Conservation (phyloP, 2,797 vertebrate genomes). For the Gastrophryne carolinensis region DNA sequence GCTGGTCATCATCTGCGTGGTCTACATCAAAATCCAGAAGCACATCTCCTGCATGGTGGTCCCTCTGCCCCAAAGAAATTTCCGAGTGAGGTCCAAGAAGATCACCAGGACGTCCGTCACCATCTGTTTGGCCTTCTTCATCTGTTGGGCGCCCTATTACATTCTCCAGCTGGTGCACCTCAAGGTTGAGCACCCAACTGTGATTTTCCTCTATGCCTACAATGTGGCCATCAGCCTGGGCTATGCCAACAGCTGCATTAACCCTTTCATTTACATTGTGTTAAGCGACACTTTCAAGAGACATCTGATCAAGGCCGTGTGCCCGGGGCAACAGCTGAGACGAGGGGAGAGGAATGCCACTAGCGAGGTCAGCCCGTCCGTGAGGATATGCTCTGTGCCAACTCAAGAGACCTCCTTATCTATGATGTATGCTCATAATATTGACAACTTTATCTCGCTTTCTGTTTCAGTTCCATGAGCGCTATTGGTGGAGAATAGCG, state of each 20-base stretch:
- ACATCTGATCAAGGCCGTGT: constrained; percentile 34
- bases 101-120: constrained; percentile 46
- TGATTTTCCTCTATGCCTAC: constrained; percentile 34
- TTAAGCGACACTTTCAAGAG: constrained; percentile 23
- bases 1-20: constrained; percentile 45
- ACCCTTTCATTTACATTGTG: constrained; percentile 48
- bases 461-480: constrained; percentile 34
- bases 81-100: constrained; percentile 45
- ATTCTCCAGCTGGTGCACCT: constrained; percentile 52
- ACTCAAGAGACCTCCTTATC: constrained; percentile 41
- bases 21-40: constrained; percentile 51
- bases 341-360: constrained; percentile 1
- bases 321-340: constrained; percentile 24
- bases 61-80: constrained; percentile 45
- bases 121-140: constrained; percentile 49
- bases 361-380: constrained; percentile 33
- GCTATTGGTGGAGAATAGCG: background rate
- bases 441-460: constrained; percentile 33
- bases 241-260: constrained; percentile 47
- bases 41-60: constrained; percentile 45
- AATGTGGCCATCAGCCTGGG: constrained; percentile 41
- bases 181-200: constrained; percentile 26
- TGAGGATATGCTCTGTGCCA: constrained; percentile 26
- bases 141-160: constrained; percentile 53
- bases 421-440: constrained; percentile 36